Evolutionary conservation across 2,797 vertebrate species (phyloP).

Genomic region (Neosalanx taihuensis): DNA sequence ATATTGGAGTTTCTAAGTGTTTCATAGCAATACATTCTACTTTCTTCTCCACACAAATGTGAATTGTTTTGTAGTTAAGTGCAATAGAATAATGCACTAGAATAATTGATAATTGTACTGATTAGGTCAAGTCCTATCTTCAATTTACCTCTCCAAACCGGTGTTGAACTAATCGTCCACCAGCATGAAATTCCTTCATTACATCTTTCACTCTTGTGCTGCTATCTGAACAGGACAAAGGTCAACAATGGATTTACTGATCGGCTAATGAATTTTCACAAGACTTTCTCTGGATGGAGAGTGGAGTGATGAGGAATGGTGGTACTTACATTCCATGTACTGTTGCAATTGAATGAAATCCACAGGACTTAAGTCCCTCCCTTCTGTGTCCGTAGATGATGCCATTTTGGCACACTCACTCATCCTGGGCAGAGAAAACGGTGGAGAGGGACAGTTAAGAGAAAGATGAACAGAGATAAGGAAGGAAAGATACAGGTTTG

Average conservation of each 20-base stretch:
- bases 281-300: too few species aligned
- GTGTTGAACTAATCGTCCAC: conserved; percentile 73
- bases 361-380: conserved; percentile 76
- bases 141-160: conserved; percentile 76
- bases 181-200: conserved; percentile 79
- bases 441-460: background rate
- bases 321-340: conserved; percentile 85
- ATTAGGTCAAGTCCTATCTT: background rate
- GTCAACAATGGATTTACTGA: background rate
- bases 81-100: too few species aligned
- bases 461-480: background rate
- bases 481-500: background rate
- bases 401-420: conserved; percentile 51
- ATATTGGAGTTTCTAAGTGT: too few species aligned
- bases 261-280: too few species aligned
- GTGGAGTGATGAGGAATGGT: too few species aligned
- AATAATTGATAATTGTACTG: too few species aligned
- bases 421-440: background rate
- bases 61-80: too few species aligned
- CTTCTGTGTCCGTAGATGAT: conserved; percentile 53
- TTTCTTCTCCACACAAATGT: too few species aligned
- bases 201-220: conserved; percentile 84
- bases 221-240: conserved; percentile 70
- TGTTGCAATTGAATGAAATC: conserved; percentile 90
- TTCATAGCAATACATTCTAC: too few species aligned